Conservation (phyloP, 2,113 vertebrate species). For the Noctilio leporinus region DNA sequence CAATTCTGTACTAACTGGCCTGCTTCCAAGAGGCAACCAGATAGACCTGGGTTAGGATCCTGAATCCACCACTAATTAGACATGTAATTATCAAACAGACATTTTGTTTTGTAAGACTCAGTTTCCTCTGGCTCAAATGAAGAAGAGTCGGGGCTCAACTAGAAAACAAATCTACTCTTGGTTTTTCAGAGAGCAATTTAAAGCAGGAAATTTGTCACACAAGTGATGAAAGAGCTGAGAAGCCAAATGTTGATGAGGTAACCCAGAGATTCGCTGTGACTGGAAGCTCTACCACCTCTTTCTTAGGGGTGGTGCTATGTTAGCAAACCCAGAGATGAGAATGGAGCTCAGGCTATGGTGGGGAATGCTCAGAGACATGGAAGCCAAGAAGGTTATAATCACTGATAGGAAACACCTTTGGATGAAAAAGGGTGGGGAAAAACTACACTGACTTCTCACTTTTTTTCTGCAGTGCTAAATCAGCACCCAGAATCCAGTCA, state of each 20-base stretch:
- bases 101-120: background rate
- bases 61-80: too few relatives aligned
- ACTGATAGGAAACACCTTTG: fast-evolving
- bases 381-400: fast-evolving
- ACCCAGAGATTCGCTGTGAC: fast-evolving
- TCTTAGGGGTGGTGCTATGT: fast-evolving
- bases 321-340: fast-evolving
- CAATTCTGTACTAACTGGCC: fast-evolving
- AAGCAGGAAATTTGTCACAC: background rate
- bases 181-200: background rate
- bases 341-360: fast-evolving
- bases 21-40: fast-evolving
- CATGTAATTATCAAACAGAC: background rate
- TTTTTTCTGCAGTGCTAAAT: fast-evolving
- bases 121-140: background rate
- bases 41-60: background rate
- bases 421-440: fast-evolving
- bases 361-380: fast-evolving
- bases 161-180: background rate
- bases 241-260: fast-evolving
- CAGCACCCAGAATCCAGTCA: fast-evolving
- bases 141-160: background rate
- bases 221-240: background rate
- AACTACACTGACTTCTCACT: fast-evolving
- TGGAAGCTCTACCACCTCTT: fast-evolving